phyloP scores from a whole-genome alignment of 2,113 vertebrate genomes.

The Holacanthus passer region DNA sequence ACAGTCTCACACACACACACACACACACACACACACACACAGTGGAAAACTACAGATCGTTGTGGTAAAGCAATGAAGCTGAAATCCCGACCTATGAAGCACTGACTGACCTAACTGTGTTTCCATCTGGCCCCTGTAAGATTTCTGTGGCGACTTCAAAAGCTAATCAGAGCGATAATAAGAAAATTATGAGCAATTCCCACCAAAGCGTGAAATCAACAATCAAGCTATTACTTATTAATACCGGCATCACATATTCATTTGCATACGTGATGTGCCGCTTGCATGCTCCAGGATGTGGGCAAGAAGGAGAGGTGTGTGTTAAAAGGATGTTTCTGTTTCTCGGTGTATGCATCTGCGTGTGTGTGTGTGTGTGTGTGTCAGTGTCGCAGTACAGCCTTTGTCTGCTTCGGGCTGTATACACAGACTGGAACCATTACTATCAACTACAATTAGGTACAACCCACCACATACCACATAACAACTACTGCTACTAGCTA shows the following conservation, averaged over 20 bases:
- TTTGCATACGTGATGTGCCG: constrained; percentile 7
- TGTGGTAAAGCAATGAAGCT: constrained; percentile 74
- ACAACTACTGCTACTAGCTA: constrained; percentile 80
- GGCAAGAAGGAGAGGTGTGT: constrained; percentile 25
- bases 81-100: constrained; percentile 64
- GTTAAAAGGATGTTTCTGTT: constrained; percentile 1
- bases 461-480: constrained; percentile 77
- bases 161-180: constrained; percentile 20
- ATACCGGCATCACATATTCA: constrained; percentile 1
- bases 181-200: constrained; percentile 8
- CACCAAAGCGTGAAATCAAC: constrained; percentile 10
- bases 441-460: constrained; percentile 82
- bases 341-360: constrained; percentile 21
- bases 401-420: constrained; percentile 76
- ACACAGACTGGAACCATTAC: constrained; percentile 83
- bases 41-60: constrained; percentile 81
- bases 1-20: constrained; percentile 40
- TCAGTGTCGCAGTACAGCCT: constrained; percentile 51
- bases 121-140: constrained; percentile 64
- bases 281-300: constrained; percentile 15
- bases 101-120: constrained; percentile 62
- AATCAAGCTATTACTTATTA: neutral
- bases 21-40: constrained; percentile 45
- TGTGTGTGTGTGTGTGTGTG: constrained; percentile 31
- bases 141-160: constrained; percentile 11